phyloP scores from a whole-genome alignment of 2,113 vertebrate species.

The human (Homo sapiens) region GRCh38 chr6:149796501-149797000 shows the following conservation, averaged over 20 bases:
- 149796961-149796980: no score
- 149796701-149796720: not conserved
- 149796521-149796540: conserved; percentile 52
- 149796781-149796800: not conserved
- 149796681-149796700: not conserved
- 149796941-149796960: no score
- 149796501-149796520: conserved; percentile 85
- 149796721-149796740: not conserved
- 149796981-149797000: no score
- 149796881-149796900: no score
- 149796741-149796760: not conserved
- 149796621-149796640: not conserved
- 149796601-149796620: not conserved
- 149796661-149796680: not conserved
- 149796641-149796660: not conserved
- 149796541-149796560: conserved; percentile 34
- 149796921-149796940: no score
- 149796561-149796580: conserved; percentile 24
- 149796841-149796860: not conserved
- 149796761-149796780: conserved; percentile 14
- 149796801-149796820: not conserved
- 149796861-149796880: no score
- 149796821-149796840: not conserved
- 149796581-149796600: not conserved
- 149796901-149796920: no score